Conservation (phyloP, 1,140 invertebrate genomes). For the Steinernema feltiae region DNA sequence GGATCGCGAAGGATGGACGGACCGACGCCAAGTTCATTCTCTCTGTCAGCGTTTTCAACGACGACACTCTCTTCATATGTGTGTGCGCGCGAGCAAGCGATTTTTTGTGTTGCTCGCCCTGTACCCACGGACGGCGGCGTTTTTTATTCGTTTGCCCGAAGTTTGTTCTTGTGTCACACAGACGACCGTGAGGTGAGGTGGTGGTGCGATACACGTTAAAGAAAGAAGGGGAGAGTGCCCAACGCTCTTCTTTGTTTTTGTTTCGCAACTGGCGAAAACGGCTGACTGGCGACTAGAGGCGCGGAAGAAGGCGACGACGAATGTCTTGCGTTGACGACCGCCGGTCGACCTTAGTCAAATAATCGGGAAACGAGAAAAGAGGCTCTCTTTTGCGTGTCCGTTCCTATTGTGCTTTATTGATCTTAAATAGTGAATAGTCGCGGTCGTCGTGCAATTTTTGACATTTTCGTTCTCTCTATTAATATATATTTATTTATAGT, state of each 20-base stretch:
- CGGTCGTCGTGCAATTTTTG: background rate
- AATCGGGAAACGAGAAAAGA: background rate
- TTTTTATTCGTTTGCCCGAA: background rate
- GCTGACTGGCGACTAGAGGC: conserved; percentile 4
- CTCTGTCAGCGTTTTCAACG: background rate
- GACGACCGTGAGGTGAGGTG: background rate
- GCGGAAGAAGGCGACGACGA: background rate
- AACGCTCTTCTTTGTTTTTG: background rate
- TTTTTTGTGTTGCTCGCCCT: background rate
- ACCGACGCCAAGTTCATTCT: background rate
- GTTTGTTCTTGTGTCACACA: too few species aligned
- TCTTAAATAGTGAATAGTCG: too few species aligned
- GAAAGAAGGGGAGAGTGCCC: background rate
- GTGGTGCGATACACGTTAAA: background rate
- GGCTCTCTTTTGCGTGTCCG: background rate
- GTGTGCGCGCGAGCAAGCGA: background rate
- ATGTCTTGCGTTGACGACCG: conserved; percentile 7
- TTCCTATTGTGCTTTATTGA: background rate
- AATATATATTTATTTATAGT: background rate
- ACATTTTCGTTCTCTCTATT: background rate
- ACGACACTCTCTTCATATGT: background rate
- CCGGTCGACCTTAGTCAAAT: conserved; percentile 6
- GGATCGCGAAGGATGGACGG: conserved; percentile 3
- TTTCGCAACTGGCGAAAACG: conserved; percentile 5
- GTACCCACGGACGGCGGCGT: background rate